Evolutionary conservation across 2,797 vertebrate genomes (phyloP), one percentile per base, ranked within the genome.

Genomic region (Phalanger gymnotis): DNA sequence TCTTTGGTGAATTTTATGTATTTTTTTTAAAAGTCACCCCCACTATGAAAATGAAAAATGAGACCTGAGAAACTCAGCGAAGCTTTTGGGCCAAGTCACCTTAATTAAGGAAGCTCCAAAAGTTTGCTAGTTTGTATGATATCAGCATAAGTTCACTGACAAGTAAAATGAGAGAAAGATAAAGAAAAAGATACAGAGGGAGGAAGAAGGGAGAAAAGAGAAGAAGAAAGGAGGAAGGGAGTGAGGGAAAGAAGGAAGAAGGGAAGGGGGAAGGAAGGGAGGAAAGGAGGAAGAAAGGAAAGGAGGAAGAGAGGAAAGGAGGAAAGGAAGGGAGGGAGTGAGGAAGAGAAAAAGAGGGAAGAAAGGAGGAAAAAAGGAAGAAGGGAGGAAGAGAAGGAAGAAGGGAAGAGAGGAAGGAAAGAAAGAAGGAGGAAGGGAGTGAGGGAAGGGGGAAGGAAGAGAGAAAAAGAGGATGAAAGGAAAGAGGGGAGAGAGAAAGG

Each of bases 311-410:
- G 11, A 66, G 34, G 61, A 30, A 51, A 52, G 52, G 22, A 53
- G 19, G 52, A 13, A 28, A 52, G 51, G 27, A 25, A 28, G 5
- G 5, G 28, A 47, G 53, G 53, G 13, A 73, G 90, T 31, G 34
- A 1, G 47, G 91, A n/a, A 47, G 0, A 0, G 90, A 92, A 27
- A 92, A 56, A 47, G 51, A 19, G 66, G 10, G 93, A 27, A 34
- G 52, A 47, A 31, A 13, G 89, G 3, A 19, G n/a, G 91, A 6
- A 12, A 53, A 7, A 7, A 53, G 7, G 7, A 7, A 53, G 4
- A 53, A 53, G 7, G 52, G 91, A 92, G 61, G 95, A 93, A 95
- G 5, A 40, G 95, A 53, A 12, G 47, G 19, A 94, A 81, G 95
- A 95, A 40, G 5, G 12, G 5, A 34, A 12, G 12, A 12, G 11